phyloP scores from a whole-genome alignment of 2,113 vertebrate species.

The Cricetomys ansorgei region DNA sequence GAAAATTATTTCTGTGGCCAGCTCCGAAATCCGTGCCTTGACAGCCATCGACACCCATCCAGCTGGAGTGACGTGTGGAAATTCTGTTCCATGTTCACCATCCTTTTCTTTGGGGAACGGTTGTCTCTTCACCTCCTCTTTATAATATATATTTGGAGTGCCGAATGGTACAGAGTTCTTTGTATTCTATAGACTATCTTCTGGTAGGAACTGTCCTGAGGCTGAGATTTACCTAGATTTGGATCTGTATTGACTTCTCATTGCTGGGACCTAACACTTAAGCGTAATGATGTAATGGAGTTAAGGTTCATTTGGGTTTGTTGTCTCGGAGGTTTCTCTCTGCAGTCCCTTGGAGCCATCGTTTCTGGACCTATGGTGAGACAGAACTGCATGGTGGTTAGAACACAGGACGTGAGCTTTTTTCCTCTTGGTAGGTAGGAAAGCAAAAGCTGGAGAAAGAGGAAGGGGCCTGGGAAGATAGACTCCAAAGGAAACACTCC shows the following conservation, averaged over 20 bases:
- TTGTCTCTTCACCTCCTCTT: background rate
- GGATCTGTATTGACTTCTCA: background rate
- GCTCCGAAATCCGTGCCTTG: conserved; percentile 56
- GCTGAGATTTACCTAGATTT: background rate
- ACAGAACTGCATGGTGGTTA: background rate
- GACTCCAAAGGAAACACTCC: background rate
- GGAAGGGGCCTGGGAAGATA: background rate
- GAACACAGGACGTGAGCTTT: background rate
- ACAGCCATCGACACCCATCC: background rate
- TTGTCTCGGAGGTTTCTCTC: background rate
- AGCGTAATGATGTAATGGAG: background rate
- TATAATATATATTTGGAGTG: background rate
- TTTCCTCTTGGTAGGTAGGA: background rate
- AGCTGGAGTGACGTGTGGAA: conserved; percentile 7
- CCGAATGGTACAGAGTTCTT: background rate
- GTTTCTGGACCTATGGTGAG: background rate
- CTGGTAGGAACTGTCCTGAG: background rate
- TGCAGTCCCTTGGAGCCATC: background rate
- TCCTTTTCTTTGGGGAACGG: background rate
- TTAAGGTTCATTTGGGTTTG: background rate
- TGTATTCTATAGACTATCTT: background rate
- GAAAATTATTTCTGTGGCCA: conserved; percentile 63
- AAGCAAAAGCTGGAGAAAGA: background rate
- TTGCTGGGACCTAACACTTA: background rate
- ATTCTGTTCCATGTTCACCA: conserved; percentile 49